Base-by-base conservation (phyloP, 2,113 vertebrate species). In the Semicossyphus pulcher region DNA sequence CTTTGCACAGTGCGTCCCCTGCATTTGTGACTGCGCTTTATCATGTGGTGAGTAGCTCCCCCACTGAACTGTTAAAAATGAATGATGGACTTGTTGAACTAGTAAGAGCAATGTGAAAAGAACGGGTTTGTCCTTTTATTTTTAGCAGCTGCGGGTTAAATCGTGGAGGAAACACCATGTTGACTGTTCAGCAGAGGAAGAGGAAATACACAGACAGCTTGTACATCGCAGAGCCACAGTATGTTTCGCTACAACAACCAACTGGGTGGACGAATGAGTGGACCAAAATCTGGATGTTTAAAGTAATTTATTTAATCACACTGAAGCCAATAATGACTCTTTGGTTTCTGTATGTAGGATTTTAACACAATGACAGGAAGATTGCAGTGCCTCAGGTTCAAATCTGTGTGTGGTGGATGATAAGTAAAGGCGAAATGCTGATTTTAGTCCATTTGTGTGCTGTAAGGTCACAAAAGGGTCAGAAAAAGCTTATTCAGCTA, bases 21-120 rank as follows among this genome's bases (percentile, higher is more conserved):
- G 95, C 1, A 89, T 95, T 83, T 96, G 95, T 0, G 94, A 96
- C 84, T 96, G 95, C 51, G 86, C 93, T 20, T 45, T 94, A 23
- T 91, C 91, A 0, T 96, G 95, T 5, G 58, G 93, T 93, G 81
- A 89, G 93, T 71, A 20, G 21, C 57, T 59, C 39, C 10, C 20
- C 15, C 20, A 6, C 18, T 60, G 29, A 11, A 48, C 26, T 23
- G 5, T 16, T 11, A 2, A 5, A 7, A 12, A 14, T 3, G 34
- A 53, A 14, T 7, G 2, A 47, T 11, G 16, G 11, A 45, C 42
- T n/a, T 18, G 5, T 36, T 57, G 23, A 29, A 26, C 29, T 51
- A n/a, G n/a, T n/a, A n/a, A n/a, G n/a, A n/a, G n/a, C n/a, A n/a
- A n/a, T n/a, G n/a, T n/a, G n/a, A n/a, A n/a, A 16, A 41, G 15